These are phyloP conservation scores for Adrianichthys oophorus DNA, from an alignment of 2,797 vertebrate species.

Conservation along the genomic window DNA sequence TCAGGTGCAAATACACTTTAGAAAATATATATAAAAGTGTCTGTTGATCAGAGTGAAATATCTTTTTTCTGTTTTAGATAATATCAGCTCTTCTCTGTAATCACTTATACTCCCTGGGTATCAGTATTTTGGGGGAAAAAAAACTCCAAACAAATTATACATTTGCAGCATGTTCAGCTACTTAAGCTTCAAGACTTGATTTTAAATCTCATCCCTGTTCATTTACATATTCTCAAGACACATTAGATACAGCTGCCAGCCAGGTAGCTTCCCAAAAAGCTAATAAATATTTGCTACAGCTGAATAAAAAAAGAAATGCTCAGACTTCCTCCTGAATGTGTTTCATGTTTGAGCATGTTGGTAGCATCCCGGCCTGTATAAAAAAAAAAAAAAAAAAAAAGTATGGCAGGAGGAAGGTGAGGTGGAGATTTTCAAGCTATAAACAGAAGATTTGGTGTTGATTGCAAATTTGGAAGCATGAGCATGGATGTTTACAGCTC, in stretches of 20 bases:
- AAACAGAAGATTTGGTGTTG: constrained; percentile 51
- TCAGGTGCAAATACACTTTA: not conserved
- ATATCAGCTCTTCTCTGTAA: no score
- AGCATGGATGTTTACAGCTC: constrained; percentile 56
- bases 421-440: constrained; percentile 44
- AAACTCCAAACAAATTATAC: constrained; percentile 1
- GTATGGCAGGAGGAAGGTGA: constrained; percentile 34
- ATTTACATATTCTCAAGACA: not conserved
- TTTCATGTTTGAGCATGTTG: constrained; percentile 8
- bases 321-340: constrained; percentile 4
- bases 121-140: not conserved
- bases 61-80: no score
- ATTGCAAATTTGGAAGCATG: constrained; percentile 65
- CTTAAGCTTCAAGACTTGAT: not conserved
- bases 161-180: not conserved
- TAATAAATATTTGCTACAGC: not conserved
- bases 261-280: constrained; percentile 7
- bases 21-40: not conserved
- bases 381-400: constrained; percentile 6
- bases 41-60: not conserved
- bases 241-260: not conserved
- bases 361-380: constrained; percentile 22
- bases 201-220: constrained; percentile 5
- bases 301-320: not conserved
- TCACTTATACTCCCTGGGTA: no score